A percentile compares a stretch with the other conserved stretches of the same genome.
phyloP scores from a whole-genome alignment of 2,797 vertebrate species.

The Dryobates pubescens region DNA sequence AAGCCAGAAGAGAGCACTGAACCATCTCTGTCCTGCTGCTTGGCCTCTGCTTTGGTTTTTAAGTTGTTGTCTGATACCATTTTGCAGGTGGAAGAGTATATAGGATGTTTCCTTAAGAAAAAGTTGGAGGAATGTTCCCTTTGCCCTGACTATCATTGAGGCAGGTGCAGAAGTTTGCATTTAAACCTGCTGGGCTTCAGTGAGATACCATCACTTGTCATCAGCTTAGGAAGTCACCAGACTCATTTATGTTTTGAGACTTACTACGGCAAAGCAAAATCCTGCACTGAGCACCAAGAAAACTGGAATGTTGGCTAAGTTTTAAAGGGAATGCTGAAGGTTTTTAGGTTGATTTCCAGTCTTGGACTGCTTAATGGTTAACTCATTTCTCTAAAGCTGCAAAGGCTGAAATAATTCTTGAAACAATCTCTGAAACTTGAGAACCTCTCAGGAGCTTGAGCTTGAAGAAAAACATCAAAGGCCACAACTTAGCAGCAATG shows the following conservation, averaged over 20 bases:
- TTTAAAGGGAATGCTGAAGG: background rate
- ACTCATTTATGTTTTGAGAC: background rate
- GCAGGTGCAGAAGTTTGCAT: background rate
- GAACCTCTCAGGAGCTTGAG: background rate
- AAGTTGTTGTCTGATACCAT: background rate
- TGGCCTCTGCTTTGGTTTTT: background rate
- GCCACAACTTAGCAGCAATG: background rate
- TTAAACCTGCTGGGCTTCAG: background rate
- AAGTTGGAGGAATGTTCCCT: background rate
- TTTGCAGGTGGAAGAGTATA: background rate
- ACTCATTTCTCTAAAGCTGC: background rate
- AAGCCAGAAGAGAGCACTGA: background rate
- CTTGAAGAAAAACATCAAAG: background rate
- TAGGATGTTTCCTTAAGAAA: background rate
- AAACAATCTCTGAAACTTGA: background rate
- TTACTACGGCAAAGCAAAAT: background rate
- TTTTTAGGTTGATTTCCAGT: background rate
- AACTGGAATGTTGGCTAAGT: background rate
- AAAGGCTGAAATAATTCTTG: background rate
- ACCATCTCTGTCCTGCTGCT: background rate
- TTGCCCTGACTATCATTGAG: background rate
- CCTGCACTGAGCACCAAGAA: rapidly evolving
- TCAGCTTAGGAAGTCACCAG: background rate
- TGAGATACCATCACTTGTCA: background rate
- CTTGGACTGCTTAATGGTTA: background rate